Conservation (phyloP, 2,113 vertebrate genomes). For the Corynorhinus townsendii region DNA sequence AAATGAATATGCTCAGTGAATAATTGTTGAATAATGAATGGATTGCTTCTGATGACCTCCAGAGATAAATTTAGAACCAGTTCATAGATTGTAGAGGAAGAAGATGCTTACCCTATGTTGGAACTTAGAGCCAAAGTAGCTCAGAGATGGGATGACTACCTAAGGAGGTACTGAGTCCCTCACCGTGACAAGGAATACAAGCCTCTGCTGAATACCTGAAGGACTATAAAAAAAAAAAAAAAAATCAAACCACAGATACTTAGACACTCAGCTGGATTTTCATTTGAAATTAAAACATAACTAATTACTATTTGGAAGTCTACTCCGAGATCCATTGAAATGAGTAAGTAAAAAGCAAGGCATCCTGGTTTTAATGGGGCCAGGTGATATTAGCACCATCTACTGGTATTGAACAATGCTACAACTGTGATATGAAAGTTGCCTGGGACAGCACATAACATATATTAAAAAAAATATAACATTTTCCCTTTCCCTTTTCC, state of each 20-base stretch:
- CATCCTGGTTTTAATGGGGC: neutral
- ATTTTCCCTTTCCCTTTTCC: neutral
- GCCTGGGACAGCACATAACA: neutral
- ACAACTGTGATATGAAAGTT: neutral
- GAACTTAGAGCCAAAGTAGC: neutral
- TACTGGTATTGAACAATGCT: neutral
- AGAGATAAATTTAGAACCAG: neutral
- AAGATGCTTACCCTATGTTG: neutral
- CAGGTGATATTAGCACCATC: conserved; percentile 7
- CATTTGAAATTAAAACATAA: conserved; percentile 25
- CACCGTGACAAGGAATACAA: neutral
- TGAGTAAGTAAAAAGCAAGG: neutral
- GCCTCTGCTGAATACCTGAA: neutral
- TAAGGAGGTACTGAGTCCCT: neutral
- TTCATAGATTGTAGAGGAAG: neutral
- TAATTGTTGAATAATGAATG: neutral
- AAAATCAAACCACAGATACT: neutral
- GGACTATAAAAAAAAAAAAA: conserved; percentile 21
- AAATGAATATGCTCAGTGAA: neutral
- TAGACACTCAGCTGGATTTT: neutral
- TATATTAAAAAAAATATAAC: neutral
- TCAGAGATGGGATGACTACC: neutral
- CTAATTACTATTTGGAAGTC: neutral
- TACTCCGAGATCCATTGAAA: neutral
- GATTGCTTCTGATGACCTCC: neutral